Evolutionary conservation across 2,113 vertebrate species (phyloP).

Genomic region (Ictalurus furcatus): DNA sequence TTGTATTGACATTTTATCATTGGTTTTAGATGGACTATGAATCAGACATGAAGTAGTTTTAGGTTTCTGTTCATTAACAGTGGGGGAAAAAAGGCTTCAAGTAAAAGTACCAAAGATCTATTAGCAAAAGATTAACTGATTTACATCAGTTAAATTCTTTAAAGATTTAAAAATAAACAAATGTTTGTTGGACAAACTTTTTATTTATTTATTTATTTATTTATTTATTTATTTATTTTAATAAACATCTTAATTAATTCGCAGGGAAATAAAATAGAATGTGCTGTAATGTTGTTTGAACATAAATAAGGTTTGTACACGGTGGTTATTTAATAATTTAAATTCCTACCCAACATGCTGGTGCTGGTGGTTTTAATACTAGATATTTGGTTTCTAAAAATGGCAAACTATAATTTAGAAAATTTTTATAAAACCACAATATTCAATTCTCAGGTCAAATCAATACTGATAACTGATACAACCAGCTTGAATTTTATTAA

Average conservation of each 20-base stretch:
- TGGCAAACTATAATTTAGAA: slow-evolving; percentile 11
- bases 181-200: not conserved
- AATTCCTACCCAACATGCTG: not conserved
- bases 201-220: too few species aligned
- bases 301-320: not conserved
- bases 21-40: not conserved
- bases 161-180: not conserved
- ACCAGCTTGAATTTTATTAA: too few species aligned
- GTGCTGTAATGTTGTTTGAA: not conserved
- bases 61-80: not conserved
- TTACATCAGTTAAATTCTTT: too few species aligned
- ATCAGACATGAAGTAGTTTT: not conserved
- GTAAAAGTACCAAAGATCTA: too few species aligned
- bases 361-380: not conserved
- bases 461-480: not conserved
- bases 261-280: not conserved
- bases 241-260: not conserved
- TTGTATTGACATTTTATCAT: not conserved
- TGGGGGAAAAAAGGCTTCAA: not conserved
- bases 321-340: not conserved
- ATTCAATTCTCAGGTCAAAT: too few species aligned
- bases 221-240: too few species aligned
- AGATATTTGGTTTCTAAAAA: not conserved
- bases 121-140: too few species aligned
- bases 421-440: not conserved